A percentile compares a stretch with the other conserved stretches of the same genome.
phyloP scores from a whole-genome alignment of 2,797 vertebrate species.

The Lophius americanus region DNA sequence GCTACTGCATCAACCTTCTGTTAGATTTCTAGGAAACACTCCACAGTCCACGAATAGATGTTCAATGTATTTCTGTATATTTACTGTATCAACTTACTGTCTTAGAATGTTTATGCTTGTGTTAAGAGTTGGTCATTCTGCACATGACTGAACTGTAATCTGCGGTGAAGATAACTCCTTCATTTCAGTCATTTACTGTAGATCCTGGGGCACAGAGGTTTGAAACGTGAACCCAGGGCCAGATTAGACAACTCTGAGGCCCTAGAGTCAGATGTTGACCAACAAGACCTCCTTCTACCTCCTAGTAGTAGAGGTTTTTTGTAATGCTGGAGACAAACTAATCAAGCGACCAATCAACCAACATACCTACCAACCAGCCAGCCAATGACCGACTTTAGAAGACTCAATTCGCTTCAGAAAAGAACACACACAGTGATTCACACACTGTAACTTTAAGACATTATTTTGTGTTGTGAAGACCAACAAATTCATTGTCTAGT shows the following conservation, averaged over 20 bases:
- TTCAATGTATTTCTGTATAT: background rate
- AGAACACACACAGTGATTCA: no score
- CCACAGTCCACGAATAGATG: background rate
- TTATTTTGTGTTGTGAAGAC: no score
- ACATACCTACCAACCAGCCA: no score
- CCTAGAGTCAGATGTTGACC: background rate
- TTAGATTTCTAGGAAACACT: background rate
- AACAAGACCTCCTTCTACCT: no score
- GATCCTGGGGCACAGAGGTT: conserved; percentile 12
- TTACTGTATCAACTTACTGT: background rate
- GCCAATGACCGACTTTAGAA: no score
- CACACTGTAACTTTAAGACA: no score
- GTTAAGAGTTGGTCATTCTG: conserved; percentile 9
- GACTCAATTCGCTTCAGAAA: no score
- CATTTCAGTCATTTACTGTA: background rate
- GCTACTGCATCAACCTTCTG: background rate
- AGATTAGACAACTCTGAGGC: background rate
- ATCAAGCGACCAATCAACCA: no score
- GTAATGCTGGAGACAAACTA: no score
- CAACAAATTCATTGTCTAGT: no score
- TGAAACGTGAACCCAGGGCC: background rate
- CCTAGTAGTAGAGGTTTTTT: no score
- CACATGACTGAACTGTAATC: conserved; percentile 22
- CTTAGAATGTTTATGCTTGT: background rate
- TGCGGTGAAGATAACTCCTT: conserved; percentile 5